Evolutionary conservation across 2,113 vertebrate species (phyloP), one percentile per base, ranked within the genome.

Genomic region (Madoqua kirkii): DNA sequence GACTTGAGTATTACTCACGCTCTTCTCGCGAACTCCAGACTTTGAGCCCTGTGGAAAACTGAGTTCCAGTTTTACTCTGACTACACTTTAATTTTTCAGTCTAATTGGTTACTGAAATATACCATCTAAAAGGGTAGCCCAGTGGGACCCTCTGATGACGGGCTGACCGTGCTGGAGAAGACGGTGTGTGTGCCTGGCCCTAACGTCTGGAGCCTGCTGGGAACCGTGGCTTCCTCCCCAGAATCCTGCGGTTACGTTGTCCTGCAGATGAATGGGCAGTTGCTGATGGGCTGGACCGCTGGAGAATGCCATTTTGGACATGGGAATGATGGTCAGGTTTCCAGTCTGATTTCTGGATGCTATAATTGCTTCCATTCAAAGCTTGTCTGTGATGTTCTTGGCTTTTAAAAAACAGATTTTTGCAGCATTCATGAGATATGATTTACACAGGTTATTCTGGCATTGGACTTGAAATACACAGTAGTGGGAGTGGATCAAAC

Each of bases 231-330:
- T 33, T 16, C 88, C 55, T 29, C n/a, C 14, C 40, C 71, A 2
- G 7, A 3, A 1, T 14, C 7, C 0, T 3, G 0, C 3, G 55
- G 4, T 31, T 11, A 4, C 21, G 12, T 19, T 25, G 29, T 40
- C 9, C 19, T 12, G 0, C 2, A 11, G 0, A 1, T 0, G 1
- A 1, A 13, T 3, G 36, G 12, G 0, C 4, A 12, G 27, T 17
- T 57, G 0, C 19, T 10, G 5, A 15, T 23, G 36, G 15, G 1
- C 60, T 16, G 36, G 6, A 3, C 4, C 6, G 19, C n/a, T 67
- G 83, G 19, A 89, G 87, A 97, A 40, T 31, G 43, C 93, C 11
- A 15, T 83, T 87, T 48, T 67, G 67, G 74, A 5, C 11, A 5
- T 5, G 59, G 60, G 93, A 96, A 59, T 12, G 23, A 62, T 27